Conservation (phyloP, 2,888 invertebrate genomes). For the Muscina levida region DNA sequence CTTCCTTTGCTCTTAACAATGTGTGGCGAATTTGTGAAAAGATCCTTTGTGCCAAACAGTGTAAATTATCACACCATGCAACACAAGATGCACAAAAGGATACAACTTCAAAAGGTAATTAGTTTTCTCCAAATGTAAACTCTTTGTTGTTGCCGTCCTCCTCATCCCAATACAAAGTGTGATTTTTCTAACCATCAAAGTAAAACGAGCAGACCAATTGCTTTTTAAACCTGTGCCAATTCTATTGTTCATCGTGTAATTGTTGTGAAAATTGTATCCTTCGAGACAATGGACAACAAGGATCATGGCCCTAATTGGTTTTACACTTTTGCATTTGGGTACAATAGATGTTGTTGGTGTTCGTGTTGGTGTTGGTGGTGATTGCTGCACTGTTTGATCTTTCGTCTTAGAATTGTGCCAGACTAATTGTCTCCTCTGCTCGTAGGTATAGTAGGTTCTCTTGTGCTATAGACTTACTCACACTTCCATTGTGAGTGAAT, state of each 20-base stretch:
- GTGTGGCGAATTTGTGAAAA: conserved; percentile 73
- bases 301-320: conserved; percentile 56
- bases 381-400: too few relatives aligned
- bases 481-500: conserved; percentile 39
- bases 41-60: conserved; percentile 67
- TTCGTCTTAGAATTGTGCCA: conserved; percentile 23
- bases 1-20: conserved; percentile 72
- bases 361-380: too few relatives aligned
- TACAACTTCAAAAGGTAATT: background rate
- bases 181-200: conserved; percentile 58
- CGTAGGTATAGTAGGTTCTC: too few relatives aligned
- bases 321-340: background rate
- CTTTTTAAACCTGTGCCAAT: conserved; percentile 60
- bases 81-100: conserved; percentile 15
- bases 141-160: background rate
- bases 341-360: conserved; percentile 13
- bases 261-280: conserved; percentile 44
- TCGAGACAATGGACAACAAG: conserved; percentile 19
- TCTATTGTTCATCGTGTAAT: conserved; percentile 26
- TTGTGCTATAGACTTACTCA: too few relatives aligned
- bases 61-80: conserved; percentile 74
- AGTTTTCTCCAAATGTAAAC: conserved; percentile 1
- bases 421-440: conserved; percentile 61
- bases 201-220: conserved; percentile 19
- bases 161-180: conserved; percentile 38